Percentiles rank a stretch among this genome's conserved stretches.
phyloP scores from a whole-genome alignment of 2,888 invertebrate genomes.

The Polyommatus iphigenia region DNA sequence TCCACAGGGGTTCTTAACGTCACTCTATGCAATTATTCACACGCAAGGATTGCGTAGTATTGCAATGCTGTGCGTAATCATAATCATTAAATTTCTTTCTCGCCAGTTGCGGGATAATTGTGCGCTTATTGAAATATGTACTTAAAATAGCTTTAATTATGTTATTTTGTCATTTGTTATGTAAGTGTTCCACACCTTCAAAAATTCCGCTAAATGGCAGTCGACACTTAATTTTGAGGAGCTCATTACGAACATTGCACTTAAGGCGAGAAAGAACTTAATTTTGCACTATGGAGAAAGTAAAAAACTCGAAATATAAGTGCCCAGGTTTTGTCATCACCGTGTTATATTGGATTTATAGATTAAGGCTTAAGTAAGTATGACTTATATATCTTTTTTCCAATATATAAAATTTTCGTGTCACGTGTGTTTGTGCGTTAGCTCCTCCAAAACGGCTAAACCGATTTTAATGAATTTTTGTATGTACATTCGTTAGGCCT shows the following conservation, averaged over 20 bases:
- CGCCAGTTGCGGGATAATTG: conserved; percentile 23
- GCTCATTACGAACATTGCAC: conserved; percentile 4
- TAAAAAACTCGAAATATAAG: background rate
- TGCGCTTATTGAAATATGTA: conserved; percentile 29
- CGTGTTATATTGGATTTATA: background rate
- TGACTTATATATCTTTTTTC: too few species aligned
- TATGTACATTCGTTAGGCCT: too few species aligned
- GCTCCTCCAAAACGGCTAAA: too few species aligned
- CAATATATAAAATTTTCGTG: too few species aligned
- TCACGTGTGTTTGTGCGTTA: too few species aligned
- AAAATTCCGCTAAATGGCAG: conserved; percentile 2
- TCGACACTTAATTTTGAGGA: background rate
- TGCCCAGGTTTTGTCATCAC: background rate
- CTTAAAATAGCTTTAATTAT: conserved; percentile 29
- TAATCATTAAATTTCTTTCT: conserved; percentile 30
- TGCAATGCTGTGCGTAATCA: conserved; percentile 15
- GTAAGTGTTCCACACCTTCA: conserved; percentile 1
- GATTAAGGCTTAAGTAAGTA: too few species aligned
- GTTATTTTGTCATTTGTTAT: conserved; percentile 30
- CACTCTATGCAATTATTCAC: conserved; percentile 19
- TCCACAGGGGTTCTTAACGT: conserved; percentile 15
- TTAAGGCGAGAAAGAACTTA: background rate
- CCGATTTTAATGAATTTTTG: too few species aligned
- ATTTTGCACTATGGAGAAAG: background rate
- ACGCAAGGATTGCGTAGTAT: conserved; percentile 21